phyloP scores from a whole-genome alignment of 2,888 invertebrate species.

The Philopedon plagiatum region DNA sequence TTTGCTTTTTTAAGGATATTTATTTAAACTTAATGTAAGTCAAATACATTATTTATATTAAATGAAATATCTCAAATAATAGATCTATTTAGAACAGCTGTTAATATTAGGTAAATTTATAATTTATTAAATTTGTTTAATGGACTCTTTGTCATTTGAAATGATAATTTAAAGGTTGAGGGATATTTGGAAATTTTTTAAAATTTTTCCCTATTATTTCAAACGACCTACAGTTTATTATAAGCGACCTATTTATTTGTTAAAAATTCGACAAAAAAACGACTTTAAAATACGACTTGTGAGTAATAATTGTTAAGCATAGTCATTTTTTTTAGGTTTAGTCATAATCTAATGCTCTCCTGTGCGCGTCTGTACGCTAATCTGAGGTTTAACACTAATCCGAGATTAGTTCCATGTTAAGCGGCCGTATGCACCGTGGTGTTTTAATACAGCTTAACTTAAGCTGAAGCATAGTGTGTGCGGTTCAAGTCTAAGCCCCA shows the following conservation, averaged over 20 bases:
- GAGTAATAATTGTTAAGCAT: constrained; percentile 32
- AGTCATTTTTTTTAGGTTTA: constrained; percentile 30
- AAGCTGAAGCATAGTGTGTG: no score
- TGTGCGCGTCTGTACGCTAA: no score
- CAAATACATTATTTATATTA: constrained; percentile 52
- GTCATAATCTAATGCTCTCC: constrained; percentile 16
- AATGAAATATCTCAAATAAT: constrained; percentile 12
- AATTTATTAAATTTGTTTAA: no score
- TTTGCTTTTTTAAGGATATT: constrained; percentile 52
- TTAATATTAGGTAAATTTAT: constrained; percentile 1
- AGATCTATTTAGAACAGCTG: constrained; percentile 22
- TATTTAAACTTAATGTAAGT: constrained; percentile 49
- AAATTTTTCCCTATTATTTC: background rate
- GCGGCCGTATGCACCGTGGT: no score
- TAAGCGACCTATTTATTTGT: constrained; percentile 49
- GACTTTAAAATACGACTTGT: constrained; percentile 33
- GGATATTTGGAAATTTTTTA: no score
- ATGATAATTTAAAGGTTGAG: no score
- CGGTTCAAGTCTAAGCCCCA: no score
- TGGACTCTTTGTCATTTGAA: no score
- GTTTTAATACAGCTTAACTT: no score
- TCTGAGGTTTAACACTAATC: no score
- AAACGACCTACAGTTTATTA: background rate
- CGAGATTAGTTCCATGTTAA: no score
- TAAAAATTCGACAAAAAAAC: constrained; percentile 21